These are phyloP conservation scores for Mesocricetus auratus DNA, from an alignment of 2,113 vertebrate genomes.

Conservation along the genomic window DNA sequence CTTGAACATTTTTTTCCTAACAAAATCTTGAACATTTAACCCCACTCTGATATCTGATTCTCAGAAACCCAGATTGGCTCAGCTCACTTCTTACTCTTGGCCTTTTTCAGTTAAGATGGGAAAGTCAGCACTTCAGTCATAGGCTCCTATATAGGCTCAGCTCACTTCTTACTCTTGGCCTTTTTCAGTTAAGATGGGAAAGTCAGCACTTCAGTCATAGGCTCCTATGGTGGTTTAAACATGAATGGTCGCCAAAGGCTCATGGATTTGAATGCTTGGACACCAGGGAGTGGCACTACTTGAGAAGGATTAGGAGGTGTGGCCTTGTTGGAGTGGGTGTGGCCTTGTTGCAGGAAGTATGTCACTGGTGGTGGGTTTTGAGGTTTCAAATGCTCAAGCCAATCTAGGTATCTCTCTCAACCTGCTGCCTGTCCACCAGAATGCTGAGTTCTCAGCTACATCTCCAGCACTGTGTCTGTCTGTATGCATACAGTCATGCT, in stretches of 20 bases:
- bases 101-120: not conserved
- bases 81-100: not conserved
- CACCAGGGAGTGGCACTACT: not conserved
- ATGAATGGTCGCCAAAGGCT: not conserved
- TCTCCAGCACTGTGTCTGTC: not conserved
- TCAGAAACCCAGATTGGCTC: constrained; percentile 4
- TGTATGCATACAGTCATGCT: not conserved
- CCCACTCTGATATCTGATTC: not conserved
- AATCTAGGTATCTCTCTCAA: not conserved
- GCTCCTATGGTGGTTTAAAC: not conserved
- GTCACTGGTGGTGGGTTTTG: not conserved
- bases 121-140: not conserved
- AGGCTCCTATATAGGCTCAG: too few species aligned
- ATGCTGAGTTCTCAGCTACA: not conserved
- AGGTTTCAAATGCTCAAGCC: not conserved
- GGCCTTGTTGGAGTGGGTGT: not conserved
- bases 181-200: not conserved
- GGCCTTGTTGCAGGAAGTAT: not conserved
- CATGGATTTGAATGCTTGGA: not conserved
- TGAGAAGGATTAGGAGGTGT: not conserved
- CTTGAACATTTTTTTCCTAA: not conserved
- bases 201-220: not conserved
- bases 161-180: not conserved
- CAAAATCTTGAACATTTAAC: constrained; percentile 40
- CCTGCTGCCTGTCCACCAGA: not conserved